Evolutionary conservation across 2,113 vertebrate genomes (phyloP).

Genomic region (Oreochromis tanganicae): DNA sequence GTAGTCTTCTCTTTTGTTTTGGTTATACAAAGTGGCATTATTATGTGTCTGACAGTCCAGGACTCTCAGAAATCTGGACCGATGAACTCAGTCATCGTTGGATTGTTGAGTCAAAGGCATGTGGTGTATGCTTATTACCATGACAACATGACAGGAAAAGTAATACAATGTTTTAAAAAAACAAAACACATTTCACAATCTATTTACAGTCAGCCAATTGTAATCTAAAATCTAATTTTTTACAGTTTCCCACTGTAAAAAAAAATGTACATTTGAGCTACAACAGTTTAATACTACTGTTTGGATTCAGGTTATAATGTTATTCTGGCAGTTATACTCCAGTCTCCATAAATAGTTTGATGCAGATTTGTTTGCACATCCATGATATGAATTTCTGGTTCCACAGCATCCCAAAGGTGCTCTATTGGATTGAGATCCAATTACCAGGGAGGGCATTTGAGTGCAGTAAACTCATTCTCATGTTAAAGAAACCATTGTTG

Average conservation of each 20-base stretch:
- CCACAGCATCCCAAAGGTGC: not conserved
- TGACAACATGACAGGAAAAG: slow-evolving; percentile 27
- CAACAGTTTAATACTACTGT: not conserved
- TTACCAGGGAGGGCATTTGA: not conserved
- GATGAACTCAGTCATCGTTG: not conserved
- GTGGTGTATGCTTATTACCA: slow-evolving; percentile 14
- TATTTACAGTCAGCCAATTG: not conserved
- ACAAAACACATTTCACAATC: not conserved
- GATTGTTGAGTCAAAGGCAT: slow-evolving; percentile 2
- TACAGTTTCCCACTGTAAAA: rapidly evolving
- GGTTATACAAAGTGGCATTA: slow-evolving; percentile 9
- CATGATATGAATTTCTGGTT: not conserved
- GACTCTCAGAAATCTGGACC: not conserved
- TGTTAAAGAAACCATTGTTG: not conserved
- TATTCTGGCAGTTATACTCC: not conserved
- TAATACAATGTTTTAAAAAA: not conserved
- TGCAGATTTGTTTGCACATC: not conserved
- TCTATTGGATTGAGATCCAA: not conserved
- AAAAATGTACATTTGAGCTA: not conserved
- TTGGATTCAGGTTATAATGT: not conserved
- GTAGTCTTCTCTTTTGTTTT: not conserved
- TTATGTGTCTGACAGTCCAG: not conserved
- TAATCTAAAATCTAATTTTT: not conserved
- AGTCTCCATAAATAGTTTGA: not conserved
- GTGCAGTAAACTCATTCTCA: not conserved